Evolutionary conservation across 2,797 vertebrate genomes (phyloP).

Genomic region (Onychomys leucogaster): DNA sequence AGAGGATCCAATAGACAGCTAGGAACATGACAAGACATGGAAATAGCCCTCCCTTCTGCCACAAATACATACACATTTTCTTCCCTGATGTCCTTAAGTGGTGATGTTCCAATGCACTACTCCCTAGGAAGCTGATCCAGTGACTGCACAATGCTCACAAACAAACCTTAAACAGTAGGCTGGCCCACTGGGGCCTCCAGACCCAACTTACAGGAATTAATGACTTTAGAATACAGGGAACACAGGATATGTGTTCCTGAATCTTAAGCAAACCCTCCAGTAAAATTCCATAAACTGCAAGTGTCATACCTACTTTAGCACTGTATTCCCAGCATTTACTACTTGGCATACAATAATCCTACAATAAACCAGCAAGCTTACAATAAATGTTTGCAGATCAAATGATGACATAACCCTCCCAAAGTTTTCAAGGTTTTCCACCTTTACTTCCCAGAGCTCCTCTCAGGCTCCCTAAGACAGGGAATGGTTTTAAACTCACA

Average conservation of each 20-base stretch:
- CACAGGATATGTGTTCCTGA: not conserved
- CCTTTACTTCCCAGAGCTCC: not conserved
- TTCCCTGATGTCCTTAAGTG: constrained; percentile 5
- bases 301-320: not conserved
- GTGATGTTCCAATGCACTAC: not conserved
- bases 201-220: constrained; percentile 31
- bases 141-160: not conserved
- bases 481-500: not conserved
- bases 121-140: not conserved
- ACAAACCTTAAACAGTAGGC: not conserved
- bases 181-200: not conserved
- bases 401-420: not conserved
- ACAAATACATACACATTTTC: not conserved
- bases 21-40: not conserved
- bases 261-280: constrained; percentile 26
- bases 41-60: not conserved
- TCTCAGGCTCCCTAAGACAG: not conserved
- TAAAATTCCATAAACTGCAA: constrained; percentile 37
- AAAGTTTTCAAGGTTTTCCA: not conserved
- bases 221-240: constrained; percentile 13
- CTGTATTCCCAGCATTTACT: not conserved
- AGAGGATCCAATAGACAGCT: not conserved
- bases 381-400: not conserved
- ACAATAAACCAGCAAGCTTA: not conserved
- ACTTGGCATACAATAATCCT: not conserved